Percentiles rank a stretch among this genome's conserved stretches.
These are phyloP conservation scores for Ia io DNA, from an alignment of 2,113 vertebrate species.

Conservation along the genomic window DNA sequence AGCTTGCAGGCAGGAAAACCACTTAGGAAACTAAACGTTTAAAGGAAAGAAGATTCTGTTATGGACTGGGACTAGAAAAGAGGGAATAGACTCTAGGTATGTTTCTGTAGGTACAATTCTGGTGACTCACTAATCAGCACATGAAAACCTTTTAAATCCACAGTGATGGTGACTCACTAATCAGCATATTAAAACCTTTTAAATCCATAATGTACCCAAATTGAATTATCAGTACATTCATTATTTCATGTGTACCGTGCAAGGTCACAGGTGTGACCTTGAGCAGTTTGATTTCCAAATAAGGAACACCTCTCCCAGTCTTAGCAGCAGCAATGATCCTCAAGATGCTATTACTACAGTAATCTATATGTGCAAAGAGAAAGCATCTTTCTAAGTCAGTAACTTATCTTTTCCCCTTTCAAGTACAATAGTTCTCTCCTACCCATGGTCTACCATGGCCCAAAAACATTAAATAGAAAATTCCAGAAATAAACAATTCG, in stretches of 20 bases:
- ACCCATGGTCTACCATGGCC: not conserved
- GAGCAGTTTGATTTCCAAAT: not conserved
- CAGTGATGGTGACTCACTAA: not conserved
- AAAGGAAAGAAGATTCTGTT: not conserved
- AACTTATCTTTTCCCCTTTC: not conserved
- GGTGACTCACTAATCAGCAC: not conserved
- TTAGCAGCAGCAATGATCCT: not conserved
- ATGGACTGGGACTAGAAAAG: not conserved
- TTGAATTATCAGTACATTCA: not conserved
- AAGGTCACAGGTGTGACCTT: not conserved
- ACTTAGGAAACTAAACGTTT: not conserved
- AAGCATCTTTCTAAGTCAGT: not conserved
- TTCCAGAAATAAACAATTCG: too few species aligned
- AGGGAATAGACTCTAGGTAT: not conserved
- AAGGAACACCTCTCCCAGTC: not conserved
- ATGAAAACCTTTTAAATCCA: not conserved
- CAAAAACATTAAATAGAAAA: too few species aligned
- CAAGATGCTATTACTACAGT: not conserved
- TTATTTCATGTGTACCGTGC: conserved; percentile 1
- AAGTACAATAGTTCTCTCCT: not conserved
- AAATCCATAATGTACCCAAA: not conserved
- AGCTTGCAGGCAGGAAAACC: not conserved
- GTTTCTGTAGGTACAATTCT: not conserved
- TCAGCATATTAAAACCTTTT: not conserved
- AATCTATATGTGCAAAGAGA: not conserved